A percentile compares a stretch with the other conserved stretches of the same genome.
phyloP scores from a whole-genome alignment of 2,888 invertebrate genomes.

The Coenonympha glycerion region DNA sequence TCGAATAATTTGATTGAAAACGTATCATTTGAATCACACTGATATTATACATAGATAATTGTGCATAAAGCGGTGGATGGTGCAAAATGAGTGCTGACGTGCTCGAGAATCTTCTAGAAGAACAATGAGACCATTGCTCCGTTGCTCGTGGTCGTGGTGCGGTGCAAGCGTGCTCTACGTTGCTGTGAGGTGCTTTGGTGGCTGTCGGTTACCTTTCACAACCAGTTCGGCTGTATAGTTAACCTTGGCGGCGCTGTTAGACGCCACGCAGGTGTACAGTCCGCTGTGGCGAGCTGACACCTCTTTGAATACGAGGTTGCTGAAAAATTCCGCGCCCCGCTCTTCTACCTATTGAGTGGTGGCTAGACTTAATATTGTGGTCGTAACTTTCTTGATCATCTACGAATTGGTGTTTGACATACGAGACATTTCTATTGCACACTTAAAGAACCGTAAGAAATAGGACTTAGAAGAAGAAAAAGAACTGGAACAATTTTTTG shows the following conservation, averaged over 20 bases:
- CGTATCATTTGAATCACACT: not conserved
- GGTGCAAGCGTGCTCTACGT: slow-evolving; percentile 32
- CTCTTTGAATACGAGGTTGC: slow-evolving; percentile 84
- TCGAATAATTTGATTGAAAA: too few species aligned
- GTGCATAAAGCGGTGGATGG: slow-evolving; percentile 27
- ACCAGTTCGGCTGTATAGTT: slow-evolving; percentile 83
- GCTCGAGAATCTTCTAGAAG: slow-evolving; percentile 10
- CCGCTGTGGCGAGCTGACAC: slow-evolving; percentile 83
- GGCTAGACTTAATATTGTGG: not conserved
- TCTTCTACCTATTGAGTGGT: slow-evolving; percentile 77
- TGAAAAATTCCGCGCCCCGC: slow-evolving; percentile 83
- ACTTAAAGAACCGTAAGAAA: too few species aligned
- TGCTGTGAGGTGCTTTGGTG: slow-evolving; percentile 22
- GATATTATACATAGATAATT: slow-evolving; percentile 5
- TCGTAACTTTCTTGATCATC: not conserved
- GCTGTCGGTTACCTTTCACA: slow-evolving; percentile 79
- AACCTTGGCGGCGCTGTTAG: slow-evolving; percentile 83
- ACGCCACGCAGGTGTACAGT: slow-evolving; percentile 83
- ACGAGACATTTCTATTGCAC: too few species aligned
- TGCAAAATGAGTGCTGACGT: slow-evolving; percentile 26
- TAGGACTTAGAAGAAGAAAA: too few species aligned
- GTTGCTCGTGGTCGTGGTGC: slow-evolving; percentile 23
- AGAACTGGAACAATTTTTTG: too few species aligned
- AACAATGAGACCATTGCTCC: slow-evolving; percentile 4
- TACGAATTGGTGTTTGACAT: not conserved